These are phyloP conservation scores for Adelosebastes latens DNA, from an alignment of 2,797 vertebrate species.

Conservation along the genomic window DNA sequence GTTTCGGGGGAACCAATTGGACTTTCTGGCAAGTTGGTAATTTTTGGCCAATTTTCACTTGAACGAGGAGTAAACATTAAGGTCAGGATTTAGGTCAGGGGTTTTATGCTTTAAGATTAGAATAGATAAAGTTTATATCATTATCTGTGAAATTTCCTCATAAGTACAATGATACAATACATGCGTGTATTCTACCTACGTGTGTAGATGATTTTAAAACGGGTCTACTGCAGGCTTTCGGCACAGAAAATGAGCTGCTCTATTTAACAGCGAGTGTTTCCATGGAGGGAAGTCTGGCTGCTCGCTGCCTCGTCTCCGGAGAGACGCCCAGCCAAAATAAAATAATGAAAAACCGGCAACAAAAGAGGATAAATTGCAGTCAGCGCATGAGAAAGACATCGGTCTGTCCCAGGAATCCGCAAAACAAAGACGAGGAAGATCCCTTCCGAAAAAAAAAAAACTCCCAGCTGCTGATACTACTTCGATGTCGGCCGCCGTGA, in stretches of 20 bases:
- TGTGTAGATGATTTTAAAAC: not conserved
- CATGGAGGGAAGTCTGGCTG: constrained; percentile 34
- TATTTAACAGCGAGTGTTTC: constrained; percentile 37
- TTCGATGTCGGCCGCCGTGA: constrained; percentile 19
- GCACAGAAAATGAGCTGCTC: constrained; percentile 34
- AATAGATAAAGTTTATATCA: not conserved
- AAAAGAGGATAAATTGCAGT: constrained; percentile 48
- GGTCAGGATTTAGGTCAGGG: not conserved
- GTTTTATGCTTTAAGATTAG: not conserved
- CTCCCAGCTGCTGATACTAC: constrained; percentile 16
- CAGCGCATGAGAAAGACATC: constrained; percentile 38
- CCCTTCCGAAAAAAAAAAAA: not conserved
- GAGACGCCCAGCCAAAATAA: constrained; percentile 24
- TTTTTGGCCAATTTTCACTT: not conserved
- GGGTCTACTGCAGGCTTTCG: constrained; percentile 25
- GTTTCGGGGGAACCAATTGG: constrained; percentile 16
- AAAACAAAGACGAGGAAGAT: constrained; percentile 42
- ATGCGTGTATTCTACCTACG: not conserved
- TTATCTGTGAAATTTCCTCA: not conserved
- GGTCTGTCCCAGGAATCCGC: constrained; percentile 47
- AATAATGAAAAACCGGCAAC: constrained; percentile 41
- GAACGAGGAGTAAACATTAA: not conserved
- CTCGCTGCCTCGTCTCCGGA: constrained; percentile 34
- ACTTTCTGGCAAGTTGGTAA: constrained; percentile 4
- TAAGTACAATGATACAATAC: not conserved